phyloP scores from a whole-genome alignment of 2,888 invertebrate species.

The Nezara viridula region DNA sequence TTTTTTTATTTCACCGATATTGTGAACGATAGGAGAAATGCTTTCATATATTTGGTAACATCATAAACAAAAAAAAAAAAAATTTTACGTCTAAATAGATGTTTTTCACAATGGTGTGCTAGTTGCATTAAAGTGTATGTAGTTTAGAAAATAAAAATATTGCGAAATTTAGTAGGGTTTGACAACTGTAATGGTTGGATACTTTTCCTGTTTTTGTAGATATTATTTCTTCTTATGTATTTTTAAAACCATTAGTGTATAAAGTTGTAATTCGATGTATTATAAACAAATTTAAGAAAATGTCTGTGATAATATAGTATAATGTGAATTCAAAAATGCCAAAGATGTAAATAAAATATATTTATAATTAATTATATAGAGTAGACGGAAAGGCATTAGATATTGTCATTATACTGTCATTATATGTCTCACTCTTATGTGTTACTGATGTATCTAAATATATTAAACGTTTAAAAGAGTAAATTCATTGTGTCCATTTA shows the following conservation, averaged over 20 bases:
- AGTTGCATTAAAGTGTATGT: not conserved
- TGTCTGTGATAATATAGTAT: slow-evolving; percentile 58
- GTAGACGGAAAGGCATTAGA: not conserved
- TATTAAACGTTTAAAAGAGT: not conserved
- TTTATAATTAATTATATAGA: slow-evolving; percentile 35
- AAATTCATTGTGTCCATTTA: not conserved
- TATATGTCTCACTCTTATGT: slow-evolving; percentile 20
- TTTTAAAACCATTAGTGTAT: slow-evolving; percentile 34
- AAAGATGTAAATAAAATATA: slow-evolving; percentile 58
- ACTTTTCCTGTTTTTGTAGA: not conserved
- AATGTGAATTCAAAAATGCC: slow-evolving; percentile 56
- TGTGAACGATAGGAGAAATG: not conserved
- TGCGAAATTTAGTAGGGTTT: not conserved
- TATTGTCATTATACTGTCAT: not conserved
- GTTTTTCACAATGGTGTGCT: slow-evolving; percentile 16
- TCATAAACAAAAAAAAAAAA: not conserved
- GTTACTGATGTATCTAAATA: not conserved
- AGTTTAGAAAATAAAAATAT: not conserved
- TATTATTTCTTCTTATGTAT: not conserved
- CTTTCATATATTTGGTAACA: not conserved
- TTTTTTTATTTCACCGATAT: not conserved
- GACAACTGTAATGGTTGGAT: not conserved
- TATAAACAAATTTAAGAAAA: slow-evolving; percentile 29
- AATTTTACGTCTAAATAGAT: not conserved
- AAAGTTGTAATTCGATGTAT: slow-evolving; percentile 23